Base-by-base conservation (phyloP, 2,888 invertebrate species). In the Trissoscelio sp. region DNA sequence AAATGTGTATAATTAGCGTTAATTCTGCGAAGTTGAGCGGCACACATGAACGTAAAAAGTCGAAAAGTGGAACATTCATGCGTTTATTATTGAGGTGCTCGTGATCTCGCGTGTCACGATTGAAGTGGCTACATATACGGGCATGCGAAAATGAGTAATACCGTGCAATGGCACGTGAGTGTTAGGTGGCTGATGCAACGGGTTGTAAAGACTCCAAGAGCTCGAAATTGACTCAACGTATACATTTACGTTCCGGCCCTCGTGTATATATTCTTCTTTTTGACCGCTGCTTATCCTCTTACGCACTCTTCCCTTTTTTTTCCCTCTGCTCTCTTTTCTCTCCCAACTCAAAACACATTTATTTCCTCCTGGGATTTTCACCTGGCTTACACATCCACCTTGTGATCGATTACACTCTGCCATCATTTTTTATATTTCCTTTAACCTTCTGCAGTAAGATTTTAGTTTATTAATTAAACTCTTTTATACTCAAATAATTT, bases 111-210 rank as follows among this genome's bases (percentile, higher is more conserved):
- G 48, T 74, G 74, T 66, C 74, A 57, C 57, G 74, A 58, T 18
- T 64, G 48, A 66, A 64, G 66, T 57, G 46, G 22, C 31, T 55
- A 16, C 46, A 66, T n/a, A n/a, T 66, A 39, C 64, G 12, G 12
- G 46, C 44, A 37, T 66, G 66, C 24, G 57, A 74, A 74, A 74
- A 70, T 78, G 51, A 69, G 42, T 62, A 67, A 73, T 53, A 75
- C 51, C 28, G 28, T 58, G 66, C 75, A 66, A 67, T 67, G 67
- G 67, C 31, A 75, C 42, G 42, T 51, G 58, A 75, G 37, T 67
- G 57, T 46, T 46, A 46, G 55, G 16, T 34, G 73, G 64, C 64
- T 74, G 74, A 74, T 74, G 75, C 62, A 75, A 58, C 58, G 75
- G 51, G 58, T 24, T 58, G 48, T 46, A 64, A 74, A 64, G 62